Conservation (phyloP, 2,888 invertebrate species). For the Agonum fuliginosum region DNA sequence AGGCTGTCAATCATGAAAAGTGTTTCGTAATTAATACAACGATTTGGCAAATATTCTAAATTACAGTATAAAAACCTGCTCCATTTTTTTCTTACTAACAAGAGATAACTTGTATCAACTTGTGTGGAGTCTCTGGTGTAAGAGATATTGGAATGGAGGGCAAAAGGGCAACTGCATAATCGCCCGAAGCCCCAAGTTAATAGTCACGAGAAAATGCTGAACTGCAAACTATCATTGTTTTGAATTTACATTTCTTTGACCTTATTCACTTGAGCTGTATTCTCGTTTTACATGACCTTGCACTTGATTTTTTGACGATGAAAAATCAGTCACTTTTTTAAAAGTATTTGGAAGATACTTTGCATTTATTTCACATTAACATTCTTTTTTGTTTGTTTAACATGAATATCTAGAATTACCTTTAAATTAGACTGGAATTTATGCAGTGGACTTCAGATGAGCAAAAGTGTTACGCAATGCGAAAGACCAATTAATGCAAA, state of each 20-base stretch:
- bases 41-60: slow-evolving; percentile 19
- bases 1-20: slow-evolving; percentile 3
- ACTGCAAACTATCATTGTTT: slow-evolving; percentile 24
- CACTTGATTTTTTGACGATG: slow-evolving; percentile 17
- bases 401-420: neutral
- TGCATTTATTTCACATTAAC: neutral
- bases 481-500: no score
- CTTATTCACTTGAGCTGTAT: no score
- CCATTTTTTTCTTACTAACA: slow-evolving; percentile 20
- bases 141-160: slow-evolving; percentile 32
- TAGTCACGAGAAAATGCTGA: slow-evolving; percentile 3
- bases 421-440: neutral
- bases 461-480: neutral
- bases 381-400: slow-evolving; percentile 21
- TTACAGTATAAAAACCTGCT: neutral
- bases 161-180: slow-evolving; percentile 27
- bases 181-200: neutral
- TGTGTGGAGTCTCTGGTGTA: neutral
- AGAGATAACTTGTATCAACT: no score
- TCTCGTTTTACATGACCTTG: slow-evolving; percentile 19
- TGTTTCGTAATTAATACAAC: slow-evolving; percentile 22
- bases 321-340: slow-evolving; percentile 26
- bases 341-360: slow-evolving; percentile 9
- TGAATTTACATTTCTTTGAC: slow-evolving; percentile 25
- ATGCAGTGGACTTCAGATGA: neutral